Evolutionary conservation across 2,888 invertebrate genomes (phyloP), one percentile per base, ranked within the genome.

Genomic region (Serripes groenlandicus): DNA sequence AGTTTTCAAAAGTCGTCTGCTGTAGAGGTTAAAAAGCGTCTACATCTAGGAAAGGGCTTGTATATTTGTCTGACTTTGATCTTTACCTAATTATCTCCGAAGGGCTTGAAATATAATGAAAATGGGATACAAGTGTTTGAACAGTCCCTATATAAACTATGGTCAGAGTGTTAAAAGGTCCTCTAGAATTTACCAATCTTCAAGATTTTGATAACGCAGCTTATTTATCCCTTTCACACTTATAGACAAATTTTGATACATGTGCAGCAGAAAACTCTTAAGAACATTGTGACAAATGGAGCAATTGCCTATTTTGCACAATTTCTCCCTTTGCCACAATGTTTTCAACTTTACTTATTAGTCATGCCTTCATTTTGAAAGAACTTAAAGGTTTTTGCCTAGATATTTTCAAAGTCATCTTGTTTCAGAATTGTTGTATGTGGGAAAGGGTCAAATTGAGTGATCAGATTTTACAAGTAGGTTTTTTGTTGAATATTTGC

Each of bases 61-160:
- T 56, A 56, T 56, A 56, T 56, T 2, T 23, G 56, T 26, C n/a
- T 66, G 4, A n/a, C 66, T 66, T 66, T 66, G 66, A 66, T 66
- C 42, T 66, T 66, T 42, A 26, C 28, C 3, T 42, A 26, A 66
- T 42, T 66, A 66, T 66, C 66, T 35, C 26, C 42, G 66, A 37
- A 42, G 66, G 66, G 35, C 28, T 66, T 35, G 34, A 37, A 66
- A 28, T n/a, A 66, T 66, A 66, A 66, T 66, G 66, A 32, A 35
- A 42, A 37, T 35, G n/a, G 7, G 66, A 42, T 66, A 66, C 35
- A 42, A 66, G 66, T 66, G 42, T 66, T 66, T 66, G 66, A n/a
- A 42, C 42, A 66, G 42, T 3, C 1, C n/a, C 21, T 1, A 66
- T 66, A 42, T 66, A 23, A 37, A 66, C 42, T 28, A 2, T 28